Base-by-base conservation (phyloP, 2,113 vertebrate species). In the Miniopterus natalensis region DNA sequence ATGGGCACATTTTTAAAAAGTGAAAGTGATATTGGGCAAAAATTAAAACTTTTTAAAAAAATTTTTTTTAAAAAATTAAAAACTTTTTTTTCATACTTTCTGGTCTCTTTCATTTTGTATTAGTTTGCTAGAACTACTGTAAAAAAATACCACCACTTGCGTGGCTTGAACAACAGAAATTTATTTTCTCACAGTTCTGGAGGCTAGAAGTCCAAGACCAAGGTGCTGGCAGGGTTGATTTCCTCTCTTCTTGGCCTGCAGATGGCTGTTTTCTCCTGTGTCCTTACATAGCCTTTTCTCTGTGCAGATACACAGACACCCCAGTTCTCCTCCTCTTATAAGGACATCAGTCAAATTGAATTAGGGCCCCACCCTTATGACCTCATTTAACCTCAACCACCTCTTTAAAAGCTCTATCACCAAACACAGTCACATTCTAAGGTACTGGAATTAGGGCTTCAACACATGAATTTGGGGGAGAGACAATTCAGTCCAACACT, bases 181-280 rank as follows among this genome's bases (percentile, higher is more conserved):
- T 66, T 78, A 61, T 88, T 88, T 92, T 71, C 36, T 36, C 36
- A 36, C 36, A 36, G 36, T 36, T 36, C 40, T 78, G 18, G 7
- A 83, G 17, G 45, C 25, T 79, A 5, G 5, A 93, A 70, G 21
- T 63, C 65, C 42, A 81, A 94, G 73, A 40, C 9, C 23, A 47
- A 73, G 3, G 25, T 21, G 1, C 27, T 0, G 0, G 29, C 47
- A 51, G 21, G 0, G 4, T 0, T 45, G 31, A 23, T 65, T 79
- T 70, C 65, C 31, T 68, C 84, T 65, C 51, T 59, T 55, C 59
- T 42, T 55, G 65, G 18, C 65, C 85, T 49, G 42, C 49, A 31
- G 61, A 27, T 29, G n/a, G 49, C 8, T 27, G 29, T 20, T 42
- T 36, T 53, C 31, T 14, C 14, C 36, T 2, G 1, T 45, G 23